Evolutionary conservation across 2,113 vertebrate species (phyloP), one percentile per base, ranked within the genome.

Genomic region (Naja naja): DNA sequence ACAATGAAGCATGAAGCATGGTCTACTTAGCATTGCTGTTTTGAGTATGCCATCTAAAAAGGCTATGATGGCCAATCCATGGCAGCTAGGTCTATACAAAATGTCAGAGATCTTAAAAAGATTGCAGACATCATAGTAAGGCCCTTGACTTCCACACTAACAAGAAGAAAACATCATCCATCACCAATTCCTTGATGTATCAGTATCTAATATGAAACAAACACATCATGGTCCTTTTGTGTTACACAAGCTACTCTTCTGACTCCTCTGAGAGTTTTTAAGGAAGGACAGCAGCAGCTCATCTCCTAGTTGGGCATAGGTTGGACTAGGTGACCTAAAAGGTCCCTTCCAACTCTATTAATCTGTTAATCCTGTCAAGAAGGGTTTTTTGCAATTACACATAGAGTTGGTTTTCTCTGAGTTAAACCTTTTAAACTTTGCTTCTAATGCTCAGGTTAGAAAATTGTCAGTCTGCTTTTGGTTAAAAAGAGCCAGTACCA

Each of bases 391-490:
- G 5, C 89, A 95, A 91, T 96, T 97, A 94, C 45, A 69, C 64
- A 94, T 91, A 90, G 25, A 91, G 93, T 96, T 96, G 34, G 95
- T 97, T 96, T 94, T 93, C 92, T 94, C 93, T 90, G 88, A 95
- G 89, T 94, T 95, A 54, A 89, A 89, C 89, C 92, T 95, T 97
- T 97, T 90, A 93, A 39, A 92, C 87, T 92, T 94, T 96, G 88
- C 87, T 95, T 97, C 91, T 90, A 95, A 91, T 0, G 11, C 93
- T 96, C 93, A 93, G 96, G 94, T 94, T 95, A 97, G 92, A 96
- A 95, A 96, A 94, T 87, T 11, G 10, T 92, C 74, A 90, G 69
- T 90, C 93, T 60, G 54, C 64, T 95, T 60, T 9, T 87, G 93
- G 94, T 90, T 89, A 90, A 94, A 88, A 87, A 90, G 85, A 92